phyloP scores from a whole-genome alignment of 2,888 invertebrate species.

The Ectobius pallidus region DNA sequence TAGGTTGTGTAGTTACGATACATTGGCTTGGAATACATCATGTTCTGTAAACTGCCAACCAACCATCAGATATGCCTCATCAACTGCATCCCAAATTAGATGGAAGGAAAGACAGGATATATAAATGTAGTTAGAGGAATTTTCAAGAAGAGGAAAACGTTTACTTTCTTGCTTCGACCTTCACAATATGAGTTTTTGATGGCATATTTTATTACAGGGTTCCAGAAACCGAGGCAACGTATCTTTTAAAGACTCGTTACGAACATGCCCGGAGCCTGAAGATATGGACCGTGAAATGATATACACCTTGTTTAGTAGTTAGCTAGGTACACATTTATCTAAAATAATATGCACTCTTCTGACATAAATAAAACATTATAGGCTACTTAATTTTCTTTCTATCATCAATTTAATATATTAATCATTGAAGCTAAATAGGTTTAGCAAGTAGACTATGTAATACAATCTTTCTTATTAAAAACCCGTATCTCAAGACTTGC shows the following conservation, averaged over 20 bases:
- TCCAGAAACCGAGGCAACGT: neutral
- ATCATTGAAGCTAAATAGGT: too few relatives aligned
- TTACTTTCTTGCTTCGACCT: neutral
- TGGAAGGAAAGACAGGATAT: neutral
- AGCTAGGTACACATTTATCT: too few relatives aligned
- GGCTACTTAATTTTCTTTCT: too few relatives aligned
- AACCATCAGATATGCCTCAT: constrained; percentile 7
- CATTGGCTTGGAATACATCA: neutral
- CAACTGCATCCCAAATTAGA: neutral
- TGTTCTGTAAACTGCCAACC: neutral
- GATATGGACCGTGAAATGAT: constrained; percentile 22
- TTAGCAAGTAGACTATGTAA: too few relatives aligned
- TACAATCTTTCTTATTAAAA: too few relatives aligned
- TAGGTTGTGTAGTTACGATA: neutral
- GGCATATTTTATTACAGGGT: constrained; percentile 8
- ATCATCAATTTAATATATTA: too few relatives aligned
- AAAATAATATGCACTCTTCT: too few relatives aligned
- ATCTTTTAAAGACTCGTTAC: constrained; percentile 21
- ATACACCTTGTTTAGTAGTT: too few relatives aligned
- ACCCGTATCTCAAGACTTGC: too few relatives aligned
- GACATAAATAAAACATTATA: too few relatives aligned
- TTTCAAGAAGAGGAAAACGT: too few relatives aligned
- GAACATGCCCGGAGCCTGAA: neutral
- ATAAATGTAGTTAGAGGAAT: too few relatives aligned
- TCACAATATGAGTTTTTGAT: constrained; percentile 25